These are phyloP conservation scores for Apis florea DNA, from an alignment of 1,140 invertebrate genomes.

Conservation along the genomic window DNA sequence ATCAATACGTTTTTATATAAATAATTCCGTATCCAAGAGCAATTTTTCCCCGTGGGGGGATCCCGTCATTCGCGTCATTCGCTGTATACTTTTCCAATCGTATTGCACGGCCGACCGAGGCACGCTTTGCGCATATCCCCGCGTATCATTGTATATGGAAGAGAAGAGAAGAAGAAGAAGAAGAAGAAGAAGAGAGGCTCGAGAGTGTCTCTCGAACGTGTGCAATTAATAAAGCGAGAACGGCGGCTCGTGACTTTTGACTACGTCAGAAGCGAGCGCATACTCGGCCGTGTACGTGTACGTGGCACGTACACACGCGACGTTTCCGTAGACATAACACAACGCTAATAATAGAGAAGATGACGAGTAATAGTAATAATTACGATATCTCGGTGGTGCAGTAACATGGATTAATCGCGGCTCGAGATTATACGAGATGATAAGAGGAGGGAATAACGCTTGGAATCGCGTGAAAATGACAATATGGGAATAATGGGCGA, in stretches of 20 bases:
- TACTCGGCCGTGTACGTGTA: too few relatives aligned
- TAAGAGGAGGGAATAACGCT: not conserved
- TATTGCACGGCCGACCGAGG: constrained; percentile 19
- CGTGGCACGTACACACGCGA: not conserved
- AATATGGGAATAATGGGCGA: constrained; percentile 16
- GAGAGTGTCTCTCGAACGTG: not conserved
- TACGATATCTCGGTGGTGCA: constrained; percentile 15
- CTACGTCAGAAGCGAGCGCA: constrained; percentile 9
- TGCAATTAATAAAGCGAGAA: constrained; percentile 48
- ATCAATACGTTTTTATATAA: constrained; percentile 44
- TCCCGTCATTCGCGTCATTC: constrained; percentile 51
- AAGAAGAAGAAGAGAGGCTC: too few relatives aligned
- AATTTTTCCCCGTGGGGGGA: not conserved
- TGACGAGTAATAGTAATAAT: constrained; percentile 60
- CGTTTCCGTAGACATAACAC: constrained; percentile 31
- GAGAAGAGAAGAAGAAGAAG: too few relatives aligned
- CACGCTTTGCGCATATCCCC: not conserved
- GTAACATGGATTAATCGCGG: constrained; percentile 36
- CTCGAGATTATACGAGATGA: constrained; percentile 17
- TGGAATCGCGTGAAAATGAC: not conserved
- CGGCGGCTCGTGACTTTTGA: constrained; percentile 24
- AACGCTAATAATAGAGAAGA: constrained; percentile 51
- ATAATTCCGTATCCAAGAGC: constrained; percentile 31
- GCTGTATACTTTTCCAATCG: constrained; percentile 25
- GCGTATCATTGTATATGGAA: too few relatives aligned